Evolutionary conservation across 2,797 vertebrate genomes (phyloP), one percentile per base, ranked within the genome.

Genomic region (Argyrosomus regius): DNA sequence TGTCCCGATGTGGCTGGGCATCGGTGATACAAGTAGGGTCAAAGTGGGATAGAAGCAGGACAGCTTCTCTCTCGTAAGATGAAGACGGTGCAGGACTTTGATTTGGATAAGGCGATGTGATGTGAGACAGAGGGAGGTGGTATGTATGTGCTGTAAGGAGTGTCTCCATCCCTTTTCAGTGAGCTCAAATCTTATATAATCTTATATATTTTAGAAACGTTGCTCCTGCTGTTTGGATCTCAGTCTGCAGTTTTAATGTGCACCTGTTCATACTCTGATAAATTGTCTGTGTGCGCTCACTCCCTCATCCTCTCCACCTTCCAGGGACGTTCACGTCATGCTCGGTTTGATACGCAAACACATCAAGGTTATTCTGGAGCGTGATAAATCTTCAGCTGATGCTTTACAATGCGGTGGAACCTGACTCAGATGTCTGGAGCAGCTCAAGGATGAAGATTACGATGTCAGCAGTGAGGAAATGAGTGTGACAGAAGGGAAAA

Each of bases 401-500:
- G 71, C 45, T 57, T 26, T 41, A 3, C 48, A 12, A 63, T 48
- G 62, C 39, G 1, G 56, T 67, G 70, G 63, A 56, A 24, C 69
- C 26, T 65, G 66, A 64, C 43, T 50, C 39, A 56, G 66, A 71
- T 56, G 66, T 70, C 68, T 64, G 46, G 13, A 6, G 50, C 49
- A 4, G 45, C 14, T 4, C 45, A 8, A 58, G 52, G 62, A 59
- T n/a, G 49, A 45, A 66, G 77, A 84, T 86, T 39, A 77, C 63
- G 70, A 53, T 70, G 68, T 81, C 26, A 72, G 64, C 1, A 0
- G 35, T 73, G 58, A 73, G 81, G 69, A 81, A 81, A 70, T 41
- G 46, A 78, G 24, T 4, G 28, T 1, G 46, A 22, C 17, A 46
- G 41, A 49, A 26, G 63, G 20, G 16, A 61, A 66, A 31, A 14